Base-by-base conservation (phyloP, 2,113 vertebrate genomes). In the Perca schrenkii region DNA sequence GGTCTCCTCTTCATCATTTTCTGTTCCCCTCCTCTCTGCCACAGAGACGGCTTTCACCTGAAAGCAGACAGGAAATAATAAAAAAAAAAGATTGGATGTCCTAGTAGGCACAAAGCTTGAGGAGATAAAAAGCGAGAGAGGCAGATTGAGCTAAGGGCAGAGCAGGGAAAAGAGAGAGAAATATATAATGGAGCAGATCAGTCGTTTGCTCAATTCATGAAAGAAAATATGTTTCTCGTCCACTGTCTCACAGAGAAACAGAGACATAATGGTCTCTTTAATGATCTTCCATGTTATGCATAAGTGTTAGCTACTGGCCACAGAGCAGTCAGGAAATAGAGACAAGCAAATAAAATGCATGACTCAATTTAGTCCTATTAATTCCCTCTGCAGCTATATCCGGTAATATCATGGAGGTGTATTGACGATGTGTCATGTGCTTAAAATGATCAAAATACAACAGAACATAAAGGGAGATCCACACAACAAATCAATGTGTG, bases 41-140 rank as follows among this genome's bases (percentile, higher is more conserved):
- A 28, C 47, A 16, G 36, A 68, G 56, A 54, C 8, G 8, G 16
- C 11, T 19, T 49, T 16, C 67, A 65, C 61, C 77, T 81, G 83
- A 80, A 60, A 80, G 28, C 16, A 0, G 61, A 77, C 67, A 77
- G 83, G 83, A 85, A 85, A 85, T 85, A 28, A 28, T 81, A 80
- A 85, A 85, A 85, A 19, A 79, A 66, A 65, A 19, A 60, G 85
- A 79, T 74, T 4, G 34, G 58, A 64, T 57, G 79, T 58, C 66
- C 31, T 43, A 65, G n/a, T 15, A 6, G 65, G 66, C 74, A 66
- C 14, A 13, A 50, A 16, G 43, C 28, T 25, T 25, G 80, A 40
- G 47, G 68, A 78, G 79, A 82, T 77, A 77, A 68, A 77, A 60
- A 72, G 54, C 2, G 19, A 65, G 19, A 31, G 47, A 77, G 22